phyloP scores from a whole-genome alignment of 2,888 invertebrate species.

The Dioctria linearis region DNA sequence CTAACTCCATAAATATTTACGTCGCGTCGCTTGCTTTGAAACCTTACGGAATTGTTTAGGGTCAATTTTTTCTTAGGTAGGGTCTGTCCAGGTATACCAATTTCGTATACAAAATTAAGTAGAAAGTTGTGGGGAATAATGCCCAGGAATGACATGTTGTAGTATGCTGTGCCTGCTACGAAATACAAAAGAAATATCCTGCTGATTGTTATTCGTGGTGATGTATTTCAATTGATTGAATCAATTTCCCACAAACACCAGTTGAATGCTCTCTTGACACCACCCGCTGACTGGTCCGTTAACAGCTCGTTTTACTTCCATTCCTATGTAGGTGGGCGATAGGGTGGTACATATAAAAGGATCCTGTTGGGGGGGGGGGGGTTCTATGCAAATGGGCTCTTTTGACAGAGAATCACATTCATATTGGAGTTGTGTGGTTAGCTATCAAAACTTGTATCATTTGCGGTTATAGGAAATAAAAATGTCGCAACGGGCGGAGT shows the following conservation, averaged over 20 bases:
- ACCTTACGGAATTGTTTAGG: no score
- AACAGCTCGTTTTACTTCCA: not conserved
- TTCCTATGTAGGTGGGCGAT: not conserved
- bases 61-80: no score
- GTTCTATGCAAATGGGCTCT: not conserved
- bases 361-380: not conserved
- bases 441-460: constrained; percentile 32
- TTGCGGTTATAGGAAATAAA: constrained; percentile 31
- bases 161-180: not conserved
- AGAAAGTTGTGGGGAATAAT: no score
- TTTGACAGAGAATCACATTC: constrained; percentile 4
- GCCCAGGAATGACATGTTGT: not conserved
- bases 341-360: not conserved
- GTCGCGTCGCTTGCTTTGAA: no score
- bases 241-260: constrained; percentile 36
- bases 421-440: constrained; percentile 8
- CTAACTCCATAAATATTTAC: no score
- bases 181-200: not conserved
- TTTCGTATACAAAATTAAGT: no score
- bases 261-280: constrained; percentile 10
- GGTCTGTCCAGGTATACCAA: no score
- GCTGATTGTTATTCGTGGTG: no score
- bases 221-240: constrained; percentile 27
- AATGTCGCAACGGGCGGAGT: constrained; percentile 21
- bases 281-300: not conserved